phyloP scores from a whole-genome alignment of 1,140 invertebrate species.

The Trichonephila clavipes region DNA sequence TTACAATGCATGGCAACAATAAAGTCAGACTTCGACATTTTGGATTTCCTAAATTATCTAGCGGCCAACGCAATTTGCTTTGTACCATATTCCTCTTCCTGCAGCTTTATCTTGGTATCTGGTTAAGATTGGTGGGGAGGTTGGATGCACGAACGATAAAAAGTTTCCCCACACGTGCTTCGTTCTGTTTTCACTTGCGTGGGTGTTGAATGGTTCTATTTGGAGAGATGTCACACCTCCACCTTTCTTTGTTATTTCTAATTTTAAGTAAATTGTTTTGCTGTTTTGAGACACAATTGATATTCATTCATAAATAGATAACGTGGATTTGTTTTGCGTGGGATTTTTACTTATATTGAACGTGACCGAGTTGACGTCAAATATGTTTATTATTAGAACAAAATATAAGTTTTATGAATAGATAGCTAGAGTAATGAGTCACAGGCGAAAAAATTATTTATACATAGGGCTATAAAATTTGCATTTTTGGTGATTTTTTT shows the following conservation, averaged over 20 bases:
- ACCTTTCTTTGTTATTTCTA: not conserved
- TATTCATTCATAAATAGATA: not conserved
- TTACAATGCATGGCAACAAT: slow-evolving; percentile 41
- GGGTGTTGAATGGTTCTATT: not conserved
- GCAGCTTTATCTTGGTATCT: not conserved
- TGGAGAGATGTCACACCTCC: not conserved
- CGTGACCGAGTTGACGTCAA: too few species aligned
- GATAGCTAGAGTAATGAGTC: too few species aligned
- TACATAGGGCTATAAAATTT: too few species aligned
- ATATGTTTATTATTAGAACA: too few species aligned
- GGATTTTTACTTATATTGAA: not conserved
- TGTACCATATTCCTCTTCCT: not conserved
- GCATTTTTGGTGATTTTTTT: too few species aligned
- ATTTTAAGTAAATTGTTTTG: not conserved
- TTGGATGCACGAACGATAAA: not conserved
- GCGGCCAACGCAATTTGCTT: not conserved
- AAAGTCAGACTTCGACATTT: not conserved
- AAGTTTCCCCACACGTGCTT: not conserved
- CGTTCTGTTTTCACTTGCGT: slow-evolving; percentile 25
- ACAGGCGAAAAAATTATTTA: too few species aligned
- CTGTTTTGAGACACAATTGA: not conserved
- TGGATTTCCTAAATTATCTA: slow-evolving; percentile 36
- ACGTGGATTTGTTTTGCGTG: not conserved
- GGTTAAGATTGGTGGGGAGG: not conserved
- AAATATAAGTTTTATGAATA: too few species aligned